Evolutionary conservation across 2,888 invertebrate genomes (phyloP).

Genomic region (Onchidella celtica): DNA sequence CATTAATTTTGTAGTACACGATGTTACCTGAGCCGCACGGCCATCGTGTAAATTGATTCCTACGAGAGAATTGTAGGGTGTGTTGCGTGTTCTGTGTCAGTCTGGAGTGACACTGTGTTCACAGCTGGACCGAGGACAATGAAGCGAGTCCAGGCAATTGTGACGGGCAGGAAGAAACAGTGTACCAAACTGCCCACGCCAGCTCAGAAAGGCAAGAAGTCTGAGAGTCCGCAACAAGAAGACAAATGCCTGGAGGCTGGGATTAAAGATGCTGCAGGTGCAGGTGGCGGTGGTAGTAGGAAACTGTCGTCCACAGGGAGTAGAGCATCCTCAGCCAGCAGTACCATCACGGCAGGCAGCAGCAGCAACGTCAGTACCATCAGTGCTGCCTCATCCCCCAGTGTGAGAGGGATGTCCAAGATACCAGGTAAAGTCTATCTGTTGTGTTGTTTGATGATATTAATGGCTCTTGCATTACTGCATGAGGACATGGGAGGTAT

Average conservation of each 20-base stretch:
- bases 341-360: not conserved
- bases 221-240: not conserved
- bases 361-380: not conserved
- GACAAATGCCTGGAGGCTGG: not conserved
- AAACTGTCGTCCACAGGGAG: not conserved
- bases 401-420: not conserved
- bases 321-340: not conserved
- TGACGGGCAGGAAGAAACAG: conserved; percentile 46
- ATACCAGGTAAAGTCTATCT: conserved; percentile 6
- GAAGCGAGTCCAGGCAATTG: conserved; percentile 46
- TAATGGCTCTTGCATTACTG: too few species aligned
- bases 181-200: conserved; percentile 46
- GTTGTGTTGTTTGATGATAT: not conserved
- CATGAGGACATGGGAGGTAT: too few species aligned
- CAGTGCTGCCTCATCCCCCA: not conserved
- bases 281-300: not conserved
- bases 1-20: too few species aligned
- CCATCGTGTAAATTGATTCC: too few species aligned
- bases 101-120: too few species aligned
- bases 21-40: too few species aligned
- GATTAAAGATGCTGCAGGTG: not conserved
- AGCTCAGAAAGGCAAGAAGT: not conserved
- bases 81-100: too few species aligned
- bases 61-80: too few species aligned
- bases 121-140: not conserved